Base-by-base conservation (phyloP, 2,113 vertebrate species). In the Theristicus caerulescens region DNA sequence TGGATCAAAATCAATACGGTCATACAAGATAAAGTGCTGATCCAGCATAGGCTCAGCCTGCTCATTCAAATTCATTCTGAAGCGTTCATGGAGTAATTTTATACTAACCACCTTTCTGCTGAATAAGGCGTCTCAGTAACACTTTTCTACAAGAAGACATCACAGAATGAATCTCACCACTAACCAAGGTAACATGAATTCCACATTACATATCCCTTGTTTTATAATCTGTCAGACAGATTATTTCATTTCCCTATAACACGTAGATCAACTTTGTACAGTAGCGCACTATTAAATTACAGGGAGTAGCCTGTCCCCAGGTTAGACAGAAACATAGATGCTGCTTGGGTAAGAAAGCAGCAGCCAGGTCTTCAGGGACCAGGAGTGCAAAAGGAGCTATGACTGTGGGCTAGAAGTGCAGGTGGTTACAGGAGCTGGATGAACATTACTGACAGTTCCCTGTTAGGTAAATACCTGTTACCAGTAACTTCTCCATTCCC, bases 1-100 rank as follows among this genome's bases (percentile, higher is more conserved):
- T 79, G 70, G 70, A 94, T 85, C 81, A 61, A 79, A 96, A 96
- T 79, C 94, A 88, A 82, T 96, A 71, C 2, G 76, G 57, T 52
- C 78, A 54, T 6, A 57, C 1, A 44, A 88, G 66, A 65, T 14
- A 49, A 82, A 95, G 58, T 21, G 94, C 92, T 96, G 94, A 95
- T 72, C 44, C 58, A 85, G 90, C 84, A 93, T 7, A 59, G 87
- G 54, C 57, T 84, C 84, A 34, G 9, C 70, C 52, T 65, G 61
- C 73, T 87, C 19, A 3, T 83, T 91, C 84, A 81, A n/a, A 93
- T 87, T 79, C 58, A 76, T 49, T 72, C 82, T 3, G 6, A 93
- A 94, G 92, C 6, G 2, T 36, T 82, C 93, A 67, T 2, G 9
- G 27, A 72, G 54, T 66, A n/a, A 95, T 91, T 94, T 70, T 62